A percentile compares a stretch with the other conserved stretches of the same genome.
Conservation (phyloP, 2,113 vertebrate species). For the Gracilinanus agilis region DNA sequence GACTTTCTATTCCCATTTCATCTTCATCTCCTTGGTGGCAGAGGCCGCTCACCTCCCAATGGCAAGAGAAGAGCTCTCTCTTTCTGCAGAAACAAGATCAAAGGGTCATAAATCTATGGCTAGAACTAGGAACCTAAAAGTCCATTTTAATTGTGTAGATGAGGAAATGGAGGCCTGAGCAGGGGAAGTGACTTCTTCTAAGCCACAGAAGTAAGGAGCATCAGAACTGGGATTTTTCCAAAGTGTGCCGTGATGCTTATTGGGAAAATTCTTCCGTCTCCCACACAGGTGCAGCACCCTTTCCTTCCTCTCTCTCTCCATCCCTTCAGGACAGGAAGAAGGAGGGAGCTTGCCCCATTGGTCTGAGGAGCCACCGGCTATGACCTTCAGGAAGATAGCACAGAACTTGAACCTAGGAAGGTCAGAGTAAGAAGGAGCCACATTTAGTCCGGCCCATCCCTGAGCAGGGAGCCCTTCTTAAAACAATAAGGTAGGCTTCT, state of each 20-base stretch:
- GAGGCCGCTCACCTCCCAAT: background rate
- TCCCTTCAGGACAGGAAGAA: background rate
- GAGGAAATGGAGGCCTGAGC: background rate
- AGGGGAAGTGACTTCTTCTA: background rate
- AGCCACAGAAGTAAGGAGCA: background rate
- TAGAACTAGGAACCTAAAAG: background rate
- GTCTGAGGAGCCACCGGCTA: background rate
- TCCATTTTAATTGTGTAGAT: background rate
- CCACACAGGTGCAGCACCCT: background rate
- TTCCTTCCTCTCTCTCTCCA: background rate
- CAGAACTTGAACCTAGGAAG: background rate
- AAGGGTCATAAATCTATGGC: background rate
- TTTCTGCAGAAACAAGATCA: background rate
- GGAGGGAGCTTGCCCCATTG: background rate
- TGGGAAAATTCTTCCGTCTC: background rate
- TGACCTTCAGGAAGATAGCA: too few relatives aligned
- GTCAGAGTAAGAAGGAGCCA: background rate
- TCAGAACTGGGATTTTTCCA: background rate
- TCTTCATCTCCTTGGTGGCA: background rate
- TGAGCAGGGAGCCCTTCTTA: background rate
- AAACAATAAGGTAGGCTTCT: background rate
- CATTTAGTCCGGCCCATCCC: background rate
- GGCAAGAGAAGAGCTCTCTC: background rate
- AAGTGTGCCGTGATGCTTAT: background rate
- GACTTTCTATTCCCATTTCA: background rate